Evolutionary conservation across 2,888 invertebrate genomes (phyloP).

Genomic region (Mythimna vitellina): DNA sequence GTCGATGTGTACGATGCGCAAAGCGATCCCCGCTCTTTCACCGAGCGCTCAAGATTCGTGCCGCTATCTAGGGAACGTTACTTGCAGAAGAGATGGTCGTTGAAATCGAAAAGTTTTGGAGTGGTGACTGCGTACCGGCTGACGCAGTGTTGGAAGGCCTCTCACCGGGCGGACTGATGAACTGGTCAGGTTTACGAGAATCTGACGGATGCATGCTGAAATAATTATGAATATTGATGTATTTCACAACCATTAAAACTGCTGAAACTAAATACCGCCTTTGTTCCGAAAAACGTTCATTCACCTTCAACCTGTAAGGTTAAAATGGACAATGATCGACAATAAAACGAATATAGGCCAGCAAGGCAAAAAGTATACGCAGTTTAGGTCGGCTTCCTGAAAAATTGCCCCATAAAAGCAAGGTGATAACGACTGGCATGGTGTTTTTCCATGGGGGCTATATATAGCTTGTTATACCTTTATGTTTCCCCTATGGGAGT

Average conservation of each 20-base stretch:
- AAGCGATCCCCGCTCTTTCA: too few species aligned
- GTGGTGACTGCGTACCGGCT: too few species aligned
- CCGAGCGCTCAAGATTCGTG: too few species aligned
- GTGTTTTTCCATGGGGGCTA: conserved; percentile 53
- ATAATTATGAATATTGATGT: background rate
- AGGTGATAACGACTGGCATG: conserved; percentile 58
- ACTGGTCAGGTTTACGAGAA: too few species aligned
- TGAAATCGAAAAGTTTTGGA: too few species aligned
- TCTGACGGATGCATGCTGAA: too few species aligned
- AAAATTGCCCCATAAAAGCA: conserved; percentile 58
- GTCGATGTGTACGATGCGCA: too few species aligned
- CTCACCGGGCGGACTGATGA: too few species aligned
- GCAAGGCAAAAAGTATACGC: conserved; percentile 47
- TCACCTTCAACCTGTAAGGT: conserved; percentile 20
- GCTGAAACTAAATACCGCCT: background rate
- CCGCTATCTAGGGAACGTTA: too few species aligned
- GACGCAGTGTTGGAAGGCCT: too few species aligned
- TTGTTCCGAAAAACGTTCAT: background rate
- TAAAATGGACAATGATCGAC: conserved; percentile 40
- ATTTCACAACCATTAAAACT: background rate
- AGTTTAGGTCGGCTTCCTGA: conserved; percentile 49
- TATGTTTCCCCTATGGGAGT: conserved; percentile 34
- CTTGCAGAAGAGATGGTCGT: too few species aligned
- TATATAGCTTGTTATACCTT: conserved; percentile 47
- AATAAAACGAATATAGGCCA: conserved; percentile 39